Conservation (phyloP, 2,797 vertebrate genomes). For the Urosaurus nigricauda region DNA sequence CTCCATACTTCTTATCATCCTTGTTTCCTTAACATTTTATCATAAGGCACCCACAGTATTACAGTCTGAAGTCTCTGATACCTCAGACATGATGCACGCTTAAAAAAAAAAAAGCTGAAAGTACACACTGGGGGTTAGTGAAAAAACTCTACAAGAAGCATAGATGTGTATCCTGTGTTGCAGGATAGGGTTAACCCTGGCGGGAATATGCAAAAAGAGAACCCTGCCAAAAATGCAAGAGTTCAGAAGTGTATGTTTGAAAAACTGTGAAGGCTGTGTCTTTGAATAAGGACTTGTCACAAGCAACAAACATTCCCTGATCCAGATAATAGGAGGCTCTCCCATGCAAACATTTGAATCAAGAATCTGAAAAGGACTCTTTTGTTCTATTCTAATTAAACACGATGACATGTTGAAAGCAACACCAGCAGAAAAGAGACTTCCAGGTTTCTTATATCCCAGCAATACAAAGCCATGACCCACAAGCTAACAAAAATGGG, state of each 20-base stretch:
- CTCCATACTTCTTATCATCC: no score
- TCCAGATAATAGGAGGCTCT: not conserved
- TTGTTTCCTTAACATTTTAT: no score
- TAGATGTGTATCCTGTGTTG: no score
- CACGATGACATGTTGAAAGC: not conserved
- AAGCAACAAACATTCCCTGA: not conserved
- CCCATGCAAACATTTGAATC: not conserved
- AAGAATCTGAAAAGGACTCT: not conserved
- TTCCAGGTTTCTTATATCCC: not conserved
- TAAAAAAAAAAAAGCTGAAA: not conserved
- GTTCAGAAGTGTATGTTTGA: not conserved
- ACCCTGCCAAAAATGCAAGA: no score
- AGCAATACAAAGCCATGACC: not conserved
- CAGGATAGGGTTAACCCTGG: not conserved
- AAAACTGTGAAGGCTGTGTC: not conserved
- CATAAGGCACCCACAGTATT: not conserved
- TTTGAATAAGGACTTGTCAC: not conserved
- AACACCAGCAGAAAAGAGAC: not conserved
- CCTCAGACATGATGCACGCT: not conserved
- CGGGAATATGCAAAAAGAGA: not conserved
- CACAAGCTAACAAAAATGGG: not conserved
- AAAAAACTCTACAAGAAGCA: not conserved
- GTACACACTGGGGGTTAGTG: not conserved
- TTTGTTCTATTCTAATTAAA: conserved; percentile 28
- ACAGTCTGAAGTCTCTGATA: not conserved